Evolutionary conservation across 2,113 vertebrate species (phyloP).

Genomic region (Choloepus hoffmanni): DNA sequence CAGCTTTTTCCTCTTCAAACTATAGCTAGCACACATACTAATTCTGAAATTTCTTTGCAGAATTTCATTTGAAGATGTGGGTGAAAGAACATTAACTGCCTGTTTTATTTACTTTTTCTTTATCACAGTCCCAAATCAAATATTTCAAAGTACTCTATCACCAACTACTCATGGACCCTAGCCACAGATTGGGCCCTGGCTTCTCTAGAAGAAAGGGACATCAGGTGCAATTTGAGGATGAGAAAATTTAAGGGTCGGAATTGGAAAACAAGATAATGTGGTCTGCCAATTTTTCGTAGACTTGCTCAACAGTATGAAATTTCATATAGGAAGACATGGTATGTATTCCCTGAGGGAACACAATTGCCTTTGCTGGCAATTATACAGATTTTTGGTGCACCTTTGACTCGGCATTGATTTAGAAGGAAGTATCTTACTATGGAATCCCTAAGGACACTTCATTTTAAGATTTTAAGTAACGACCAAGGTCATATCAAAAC

Average conservation of each 20-base stretch:
- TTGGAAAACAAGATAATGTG: not conserved
- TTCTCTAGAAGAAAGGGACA: not conserved
- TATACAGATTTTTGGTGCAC: not conserved
- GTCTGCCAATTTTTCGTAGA: not conserved
- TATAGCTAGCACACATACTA: not conserved
- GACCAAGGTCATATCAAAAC: not conserved
- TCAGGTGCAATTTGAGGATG: not conserved
- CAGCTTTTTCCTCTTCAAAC: not conserved
- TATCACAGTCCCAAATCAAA: not conserved
- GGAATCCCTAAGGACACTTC: not conserved
- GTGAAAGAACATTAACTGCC: not conserved
- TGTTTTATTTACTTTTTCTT: slow-evolving; percentile 1
- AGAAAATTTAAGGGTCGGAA: not conserved
- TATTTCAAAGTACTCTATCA: not conserved
- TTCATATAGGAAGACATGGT: not conserved
- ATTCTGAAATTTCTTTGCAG: slow-evolving; percentile 70
- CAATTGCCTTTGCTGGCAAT: not conserved
- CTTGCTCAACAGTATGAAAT: not conserved
- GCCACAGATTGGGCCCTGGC: not conserved
- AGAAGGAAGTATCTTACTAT: not conserved
- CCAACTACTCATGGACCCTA: not conserved
- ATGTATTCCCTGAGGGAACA: not conserved
- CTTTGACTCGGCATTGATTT: not conserved
- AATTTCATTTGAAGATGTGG: not conserved
- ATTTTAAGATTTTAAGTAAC: not conserved